Conservation (phyloP, 2,797 vertebrate genomes). For the Chelonia mydas region DNA sequence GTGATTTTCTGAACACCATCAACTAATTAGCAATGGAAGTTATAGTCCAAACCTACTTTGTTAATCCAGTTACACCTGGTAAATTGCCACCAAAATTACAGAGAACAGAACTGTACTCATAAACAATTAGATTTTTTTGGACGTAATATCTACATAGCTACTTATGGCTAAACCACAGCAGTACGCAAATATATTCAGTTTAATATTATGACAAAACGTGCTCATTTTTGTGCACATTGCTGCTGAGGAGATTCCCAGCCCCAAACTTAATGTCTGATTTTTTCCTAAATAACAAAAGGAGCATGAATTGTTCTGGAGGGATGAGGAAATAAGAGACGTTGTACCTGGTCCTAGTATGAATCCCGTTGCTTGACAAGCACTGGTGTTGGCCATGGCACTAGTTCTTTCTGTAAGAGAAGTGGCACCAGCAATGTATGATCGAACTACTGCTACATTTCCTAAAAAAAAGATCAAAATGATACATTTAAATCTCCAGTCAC, state of each 20-base stretch:
- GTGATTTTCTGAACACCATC: neutral
- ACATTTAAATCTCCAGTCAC: neutral
- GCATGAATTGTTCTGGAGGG: neutral
- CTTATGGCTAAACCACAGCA: neutral
- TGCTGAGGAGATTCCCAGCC: neutral
- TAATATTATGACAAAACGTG: neutral
- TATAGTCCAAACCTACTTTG: neutral
- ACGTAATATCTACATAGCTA: neutral
- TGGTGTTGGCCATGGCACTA: slow-evolving; percentile 95
- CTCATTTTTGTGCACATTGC: neutral
- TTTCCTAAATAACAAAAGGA: neutral
- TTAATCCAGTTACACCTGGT: neutral
- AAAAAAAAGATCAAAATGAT: slow-evolving; percentile 9
- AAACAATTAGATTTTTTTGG: neutral
- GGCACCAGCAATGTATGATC: slow-evolving; percentile 94
- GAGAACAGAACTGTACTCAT: neutral
- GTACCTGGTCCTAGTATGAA: slow-evolving; percentile 98
- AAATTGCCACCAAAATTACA: neutral
- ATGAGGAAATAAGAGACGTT: neutral
- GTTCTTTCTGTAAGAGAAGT: slow-evolving; percentile 94
- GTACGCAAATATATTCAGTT: neutral
- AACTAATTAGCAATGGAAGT: neutral
- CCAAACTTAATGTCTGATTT: neutral
- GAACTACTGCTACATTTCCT: slow-evolving; percentile 96
- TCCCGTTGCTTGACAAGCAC: slow-evolving; percentile 94